phyloP scores from a whole-genome alignment of 2,113 vertebrate species.

The Tetrax tetrax region DNA sequence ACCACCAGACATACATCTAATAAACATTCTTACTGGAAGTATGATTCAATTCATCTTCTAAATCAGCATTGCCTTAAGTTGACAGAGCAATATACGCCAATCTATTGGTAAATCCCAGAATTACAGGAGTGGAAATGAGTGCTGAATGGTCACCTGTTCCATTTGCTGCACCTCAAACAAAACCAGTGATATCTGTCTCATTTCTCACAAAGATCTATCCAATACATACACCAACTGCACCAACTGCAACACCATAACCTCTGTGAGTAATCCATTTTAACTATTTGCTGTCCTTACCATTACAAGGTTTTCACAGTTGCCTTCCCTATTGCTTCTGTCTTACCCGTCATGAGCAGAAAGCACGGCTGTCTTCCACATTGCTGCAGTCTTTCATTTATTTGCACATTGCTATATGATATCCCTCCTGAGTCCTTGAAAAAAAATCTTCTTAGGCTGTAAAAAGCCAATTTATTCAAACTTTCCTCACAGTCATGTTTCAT shows the following conservation, averaged over 20 bases:
- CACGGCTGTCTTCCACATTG: rapidly evolving
- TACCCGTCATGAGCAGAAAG: background rate
- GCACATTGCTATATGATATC: background rate
- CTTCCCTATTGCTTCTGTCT: background rate
- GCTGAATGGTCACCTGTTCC: background rate
- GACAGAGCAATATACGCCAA: background rate
- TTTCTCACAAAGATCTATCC: background rate
- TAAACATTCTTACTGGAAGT: background rate
- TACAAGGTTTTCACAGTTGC: background rate
- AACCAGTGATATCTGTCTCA: background rate
- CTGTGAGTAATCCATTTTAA: background rate
- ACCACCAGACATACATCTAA: background rate
- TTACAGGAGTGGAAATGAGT: background rate
- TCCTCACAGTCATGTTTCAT: background rate
- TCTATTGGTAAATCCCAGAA: background rate
- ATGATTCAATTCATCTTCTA: background rate
- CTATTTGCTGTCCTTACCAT: background rate
- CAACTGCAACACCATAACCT: background rate
- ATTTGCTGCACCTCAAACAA: background rate
- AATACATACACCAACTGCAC: background rate
- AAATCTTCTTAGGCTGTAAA: background rate
- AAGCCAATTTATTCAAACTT: background rate
- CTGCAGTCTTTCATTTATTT: background rate
- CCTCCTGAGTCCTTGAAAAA: background rate
- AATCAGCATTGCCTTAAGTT: background rate